Base-by-base conservation (phyloP, 1,140 invertebrate genomes). In the Mercenaria mercenaria region DNA sequence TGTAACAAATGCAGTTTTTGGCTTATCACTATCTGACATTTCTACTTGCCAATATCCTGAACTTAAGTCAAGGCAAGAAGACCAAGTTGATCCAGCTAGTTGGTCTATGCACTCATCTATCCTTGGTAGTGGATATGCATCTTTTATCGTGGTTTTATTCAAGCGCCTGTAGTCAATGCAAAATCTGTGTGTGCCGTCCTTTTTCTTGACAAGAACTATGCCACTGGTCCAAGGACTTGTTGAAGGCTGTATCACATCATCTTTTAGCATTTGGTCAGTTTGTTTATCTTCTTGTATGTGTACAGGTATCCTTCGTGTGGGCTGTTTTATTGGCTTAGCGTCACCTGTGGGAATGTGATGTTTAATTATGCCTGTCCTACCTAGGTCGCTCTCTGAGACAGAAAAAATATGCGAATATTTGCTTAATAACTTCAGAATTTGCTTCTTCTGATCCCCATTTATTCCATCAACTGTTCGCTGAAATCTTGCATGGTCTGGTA, bases 1-100 rank as follows among this genome's bases (percentile, higher is more conserved):
- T 11, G 32, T 37, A 37, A 37, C 43, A 69, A 92, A 90, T 18
- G 92, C 89, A 0, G 96, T 96, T 72, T 95, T 94, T 47, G 95
- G 81, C 18, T 87, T 93, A 76, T 94, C 93, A 11, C 91, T 79
- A n/a, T 84, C 26, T 13, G 94, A 61, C 10, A 97, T 76, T 52
- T 69, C 79, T 6, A 96, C 89, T 82, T 96, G 96, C 95, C 95
- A 94, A 77, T 88, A 95, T 23, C 94, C 94, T 37, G 10, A 32
- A 34, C 10, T 23, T 23, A 59, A 20, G 23, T 59, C 52, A 15
- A 59, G 4, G 6, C 23, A 23, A 18, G 52, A 69, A 39, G 6
- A 69, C 10, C n/a, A 32, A 10, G 10, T 32, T 4, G n/a, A 34
- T 10, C n/a, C n/a, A 32, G 67, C 10, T 32, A 69, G n/a, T 37